Percentiles rank a stretch among this genome's conserved stretches.
These are phyloP conservation scores for Etia nguti DNA, from an alignment of 2,113 vertebrate species.

Conservation along the genomic window DNA sequence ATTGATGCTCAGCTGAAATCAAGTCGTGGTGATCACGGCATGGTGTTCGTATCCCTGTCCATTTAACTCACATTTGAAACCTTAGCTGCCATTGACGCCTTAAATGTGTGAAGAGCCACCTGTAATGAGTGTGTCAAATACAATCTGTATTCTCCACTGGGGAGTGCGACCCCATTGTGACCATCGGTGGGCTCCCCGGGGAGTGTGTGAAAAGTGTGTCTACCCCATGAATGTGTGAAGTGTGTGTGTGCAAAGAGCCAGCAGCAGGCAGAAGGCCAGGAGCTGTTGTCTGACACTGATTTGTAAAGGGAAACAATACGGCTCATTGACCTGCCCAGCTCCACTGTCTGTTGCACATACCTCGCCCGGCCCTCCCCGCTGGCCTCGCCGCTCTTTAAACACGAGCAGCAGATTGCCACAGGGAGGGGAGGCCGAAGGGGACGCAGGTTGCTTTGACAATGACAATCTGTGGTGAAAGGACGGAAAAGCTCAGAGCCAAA, in stretches of 20 bases:
- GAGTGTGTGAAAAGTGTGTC: conserved; percentile 53
- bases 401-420: conserved; percentile 65
- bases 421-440: conserved; percentile 7
- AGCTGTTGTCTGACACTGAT: conserved; percentile 77
- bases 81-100: conserved; percentile 20
- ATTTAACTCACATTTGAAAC: conserved; percentile 49
- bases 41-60: not conserved
- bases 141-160: conserved; percentile 54
- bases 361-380: conserved; percentile 41
- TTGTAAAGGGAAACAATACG: conserved; percentile 76
- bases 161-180: conserved; percentile 53
- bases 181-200: conserved; percentile 20
- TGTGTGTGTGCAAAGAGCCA: not conserved
- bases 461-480: conserved; percentile 46
- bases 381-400: conserved; percentile 55
- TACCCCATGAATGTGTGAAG: conserved; percentile 10
- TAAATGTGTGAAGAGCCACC: conserved; percentile 54
- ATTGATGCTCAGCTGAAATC: conserved; percentile 55
- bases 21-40: not conserved
- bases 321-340: conserved; percentile 70
- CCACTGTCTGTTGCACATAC: conserved; percentile 76
- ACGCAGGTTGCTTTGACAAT: conserved; percentile 75
- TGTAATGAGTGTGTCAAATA: conserved; percentile 62
- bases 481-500: not conserved
- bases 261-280: conserved; percentile 71